Evolutionary conservation across 2,797 vertebrate species (phyloP).

Genomic region (Helicolenus hilgendorfi): DNA sequence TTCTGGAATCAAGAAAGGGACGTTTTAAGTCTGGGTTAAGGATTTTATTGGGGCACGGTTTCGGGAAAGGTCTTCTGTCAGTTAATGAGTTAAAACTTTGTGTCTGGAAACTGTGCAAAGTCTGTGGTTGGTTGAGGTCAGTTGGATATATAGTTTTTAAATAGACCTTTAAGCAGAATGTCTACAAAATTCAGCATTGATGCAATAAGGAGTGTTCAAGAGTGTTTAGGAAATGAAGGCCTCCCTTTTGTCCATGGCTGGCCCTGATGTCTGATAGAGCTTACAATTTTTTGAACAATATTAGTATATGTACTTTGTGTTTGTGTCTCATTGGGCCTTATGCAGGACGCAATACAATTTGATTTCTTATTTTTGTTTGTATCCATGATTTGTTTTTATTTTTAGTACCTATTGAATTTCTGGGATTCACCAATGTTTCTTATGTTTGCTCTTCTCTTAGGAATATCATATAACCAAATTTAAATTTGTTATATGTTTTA

Average conservation of each 20-base stretch:
- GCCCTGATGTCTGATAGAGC: neutral
- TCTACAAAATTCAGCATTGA: neutral
- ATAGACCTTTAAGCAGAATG: neutral
- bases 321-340: neutral
- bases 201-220: neutral
- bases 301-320: neutral
- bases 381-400: too few species aligned
- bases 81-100: neutral
- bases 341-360: too few species aligned
- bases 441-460: too few species aligned
- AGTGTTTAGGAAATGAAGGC: neutral
- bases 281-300: neutral
- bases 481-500: too few species aligned
- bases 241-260: neutral
- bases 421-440: too few species aligned
- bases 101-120: neutral
- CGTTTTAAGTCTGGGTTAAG: neutral
- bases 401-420: too few species aligned
- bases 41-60: neutral
- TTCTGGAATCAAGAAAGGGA: slow-evolving; percentile 8
- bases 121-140: neutral
- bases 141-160: neutral
- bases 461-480: too few species aligned
- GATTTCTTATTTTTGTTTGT: too few species aligned
- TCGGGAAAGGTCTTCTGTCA: neutral